Evolutionary conservation across 2,113 vertebrate species (phyloP), one percentile per base, ranked within the genome.

Genomic region (Phaethornis superciliosus): DNA sequence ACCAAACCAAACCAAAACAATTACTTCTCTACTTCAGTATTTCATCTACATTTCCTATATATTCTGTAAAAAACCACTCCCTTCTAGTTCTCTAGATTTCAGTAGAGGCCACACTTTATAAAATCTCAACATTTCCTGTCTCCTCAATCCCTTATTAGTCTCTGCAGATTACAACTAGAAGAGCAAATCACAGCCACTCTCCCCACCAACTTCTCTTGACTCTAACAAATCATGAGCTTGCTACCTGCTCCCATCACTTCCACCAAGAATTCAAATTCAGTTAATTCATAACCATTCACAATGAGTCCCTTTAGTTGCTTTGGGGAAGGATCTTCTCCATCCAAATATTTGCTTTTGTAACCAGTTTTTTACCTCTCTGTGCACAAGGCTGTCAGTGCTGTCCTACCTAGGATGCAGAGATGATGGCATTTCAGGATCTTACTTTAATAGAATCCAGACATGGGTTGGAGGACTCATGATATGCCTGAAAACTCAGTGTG

Each of bases 391-490:
- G 18, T 24, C 18, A 15, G 65, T 16, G 42, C 55, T 72, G 35
- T 30, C 64, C 42, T 30, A 40, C 16, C 4, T 1, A 19, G 21
- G 51, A 49, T 16, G 24, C 17, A 15, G 71, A 78, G 27, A 79
- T 5, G 10, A 3, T 9, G 59, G 16, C 17, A 15, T 19, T 76
- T 47, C 30, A 3, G 44, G 35, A 30, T 20, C 26, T 7, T 67
- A 24, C 42, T 33, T 46, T 60, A 47, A 44, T 3, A 24, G 10
- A 72, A 86, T 26, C 12, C 37, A 79, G 42, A 28, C 33, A 5
- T 2, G 8, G 24, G 11, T 2, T 8, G 10, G 26, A 10, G 14
- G 40, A 51, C 28, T 63, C 22, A 0, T 16, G 4, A 4, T 15
- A 15, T 71, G 20, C 16, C n/a, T 55, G 67, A 84, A 85, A 80